Conservation (phyloP, 2,113 vertebrate genomes). For the Leucopsar rothschildi region DNA sequence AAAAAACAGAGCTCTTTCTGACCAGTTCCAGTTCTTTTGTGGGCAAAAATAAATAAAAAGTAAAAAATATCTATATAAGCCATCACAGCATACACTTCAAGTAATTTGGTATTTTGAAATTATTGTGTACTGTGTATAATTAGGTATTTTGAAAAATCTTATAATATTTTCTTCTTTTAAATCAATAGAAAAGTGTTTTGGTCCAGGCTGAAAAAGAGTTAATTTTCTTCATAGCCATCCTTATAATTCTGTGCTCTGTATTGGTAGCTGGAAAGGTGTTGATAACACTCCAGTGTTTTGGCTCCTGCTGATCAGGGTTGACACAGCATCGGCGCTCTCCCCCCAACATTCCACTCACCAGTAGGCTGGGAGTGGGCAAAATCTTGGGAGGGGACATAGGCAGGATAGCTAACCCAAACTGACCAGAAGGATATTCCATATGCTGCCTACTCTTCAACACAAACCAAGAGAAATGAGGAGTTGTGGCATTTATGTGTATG, state of each 20-base stretch:
- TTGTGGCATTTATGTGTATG: fast-evolving
- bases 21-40: neutral
- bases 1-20: neutral
- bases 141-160: neutral
- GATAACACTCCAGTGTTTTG: neutral
- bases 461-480: neutral
- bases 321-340: fast-evolving
- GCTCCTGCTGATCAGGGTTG: neutral
- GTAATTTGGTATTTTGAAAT: neutral
- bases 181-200: neutral
- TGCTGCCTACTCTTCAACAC: neutral
- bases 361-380: neutral
- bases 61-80: neutral
- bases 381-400: neutral
- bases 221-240: neutral
- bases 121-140: neutral
- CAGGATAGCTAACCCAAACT: neutral
- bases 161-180: neutral
- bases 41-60: neutral
- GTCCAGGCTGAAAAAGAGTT: neutral
- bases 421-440: neutral
- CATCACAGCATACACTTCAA: neutral
- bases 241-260: neutral
- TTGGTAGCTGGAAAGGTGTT: neutral
- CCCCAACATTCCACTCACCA: neutral